These are phyloP conservation scores for Drosophila malerkotliana DNA, from an alignment of 1,140 invertebrate genomes.

Conservation along the genomic window DNA sequence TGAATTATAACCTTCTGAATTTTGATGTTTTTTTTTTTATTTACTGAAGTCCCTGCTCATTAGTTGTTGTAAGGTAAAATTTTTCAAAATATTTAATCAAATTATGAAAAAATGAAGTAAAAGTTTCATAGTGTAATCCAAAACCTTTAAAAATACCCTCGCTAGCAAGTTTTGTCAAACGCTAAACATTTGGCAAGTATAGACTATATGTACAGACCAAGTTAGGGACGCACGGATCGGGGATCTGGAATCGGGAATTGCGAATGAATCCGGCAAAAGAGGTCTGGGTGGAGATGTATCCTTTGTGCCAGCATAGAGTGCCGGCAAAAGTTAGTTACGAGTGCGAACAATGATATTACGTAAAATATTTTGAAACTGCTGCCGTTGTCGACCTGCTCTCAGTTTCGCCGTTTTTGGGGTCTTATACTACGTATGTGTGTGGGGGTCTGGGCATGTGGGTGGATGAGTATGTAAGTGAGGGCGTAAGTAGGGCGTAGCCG, in stretches of 20 bases:
- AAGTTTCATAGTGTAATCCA: background rate
- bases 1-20: background rate
- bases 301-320: constrained; percentile 51
- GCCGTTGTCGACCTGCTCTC: constrained; percentile 29
- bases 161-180: constrained; percentile 55
- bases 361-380: constrained; percentile 82
- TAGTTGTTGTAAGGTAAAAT: too few relatives aligned
- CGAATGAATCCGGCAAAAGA: background rate
- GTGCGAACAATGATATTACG: constrained; percentile 81
- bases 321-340: constrained; percentile 77
- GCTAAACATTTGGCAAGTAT: constrained; percentile 76
- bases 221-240: constrained; percentile 21
- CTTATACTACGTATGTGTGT: constrained; percentile 10
- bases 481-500: constrained; percentile 37
- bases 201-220: constrained; percentile 29
- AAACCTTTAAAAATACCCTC: constrained; percentile 33
- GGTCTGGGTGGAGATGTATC: constrained; percentile 24
- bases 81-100: too few relatives aligned
- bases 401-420: constrained; percentile 15
- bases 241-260: background rate
- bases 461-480: constrained; percentile 10
- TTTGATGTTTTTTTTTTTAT: background rate
- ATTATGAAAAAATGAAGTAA: too few relatives aligned
- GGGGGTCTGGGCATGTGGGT: constrained; percentile 22
- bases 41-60: background rate